These are phyloP conservation scores for Strigamia maritima DNA, from an alignment of 2,888 invertebrate genomes.

Conservation along the genomic window DNA sequence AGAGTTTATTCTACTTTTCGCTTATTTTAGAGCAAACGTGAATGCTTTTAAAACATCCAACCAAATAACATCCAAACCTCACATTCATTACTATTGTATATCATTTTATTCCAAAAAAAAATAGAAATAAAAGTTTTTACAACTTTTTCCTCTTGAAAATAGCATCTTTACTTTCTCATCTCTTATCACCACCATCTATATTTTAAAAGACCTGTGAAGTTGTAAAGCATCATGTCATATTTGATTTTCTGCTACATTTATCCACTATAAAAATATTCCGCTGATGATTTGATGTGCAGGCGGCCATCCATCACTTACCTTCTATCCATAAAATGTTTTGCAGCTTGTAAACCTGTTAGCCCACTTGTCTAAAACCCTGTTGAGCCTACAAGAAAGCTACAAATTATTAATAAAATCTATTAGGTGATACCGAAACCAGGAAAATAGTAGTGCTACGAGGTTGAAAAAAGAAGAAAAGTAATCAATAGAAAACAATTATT, in stretches of 20 bases:
- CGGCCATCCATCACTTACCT: neutral
- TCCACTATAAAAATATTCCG: slow-evolving; percentile 25
- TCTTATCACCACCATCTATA: neutral
- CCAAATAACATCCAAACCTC: too few relatives aligned
- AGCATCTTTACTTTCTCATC: slow-evolving; percentile 1
- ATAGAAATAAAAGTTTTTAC: neutral
- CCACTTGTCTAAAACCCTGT: neutral
- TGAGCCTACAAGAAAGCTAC: neutral
- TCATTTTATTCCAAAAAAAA: neutral
- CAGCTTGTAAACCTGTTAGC: slow-evolving; percentile 27
- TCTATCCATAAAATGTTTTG: slow-evolving; percentile 17
- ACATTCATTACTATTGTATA: too few relatives aligned
- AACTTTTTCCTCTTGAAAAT: neutral
- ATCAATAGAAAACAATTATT: slow-evolving; percentile 14
- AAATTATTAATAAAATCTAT: slow-evolving; percentile 20
- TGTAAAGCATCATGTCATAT: slow-evolving; percentile 22
- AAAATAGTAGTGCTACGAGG: neutral
- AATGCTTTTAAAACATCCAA: too few relatives aligned
- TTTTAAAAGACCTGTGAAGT: slow-evolving; percentile 13
- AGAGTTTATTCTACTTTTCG: too few relatives aligned
- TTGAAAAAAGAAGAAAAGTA: neutral
- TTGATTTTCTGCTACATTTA: slow-evolving; percentile 9
- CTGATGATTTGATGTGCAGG: slow-evolving; percentile 24
- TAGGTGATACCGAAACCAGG: neutral
- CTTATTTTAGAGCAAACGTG: too few relatives aligned